A percentile compares a stretch with the other conserved stretches of the same genome.
phyloP scores from a whole-genome alignment of 2,888 invertebrate species.

The Tigriopus californicus region DNA sequence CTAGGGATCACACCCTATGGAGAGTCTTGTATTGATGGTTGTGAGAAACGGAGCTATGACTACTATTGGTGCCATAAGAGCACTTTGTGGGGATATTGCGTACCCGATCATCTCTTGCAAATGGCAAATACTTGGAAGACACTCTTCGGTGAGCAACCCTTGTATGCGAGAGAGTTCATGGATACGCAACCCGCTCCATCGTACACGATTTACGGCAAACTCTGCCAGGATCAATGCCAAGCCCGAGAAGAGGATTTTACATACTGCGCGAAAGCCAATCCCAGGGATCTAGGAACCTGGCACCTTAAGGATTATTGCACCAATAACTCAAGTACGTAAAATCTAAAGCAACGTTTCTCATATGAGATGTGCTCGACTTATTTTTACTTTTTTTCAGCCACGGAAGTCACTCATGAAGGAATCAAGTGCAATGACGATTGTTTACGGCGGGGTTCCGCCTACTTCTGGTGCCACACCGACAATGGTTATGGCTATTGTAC shows the following conservation, averaged over 20 bases:
- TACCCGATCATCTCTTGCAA: neutral
- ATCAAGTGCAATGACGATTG: neutral
- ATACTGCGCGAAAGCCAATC: neutral
- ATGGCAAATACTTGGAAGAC: no score
- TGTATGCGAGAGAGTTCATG: no score
- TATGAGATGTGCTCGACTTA: neutral
- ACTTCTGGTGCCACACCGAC: neutral
- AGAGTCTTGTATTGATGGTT: neutral
- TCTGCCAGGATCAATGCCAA: neutral
- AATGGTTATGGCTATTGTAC: neutral
- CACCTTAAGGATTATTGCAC: neutral
- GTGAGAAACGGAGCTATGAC: conserved; percentile 1
- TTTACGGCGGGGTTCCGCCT: neutral
- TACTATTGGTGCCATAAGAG: conserved; percentile 8
- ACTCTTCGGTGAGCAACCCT: no score
- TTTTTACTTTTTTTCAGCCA: no score
- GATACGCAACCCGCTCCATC: neutral
- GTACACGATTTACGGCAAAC: neutral
- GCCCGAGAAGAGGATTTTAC: neutral
- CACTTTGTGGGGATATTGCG: conserved; percentile 6
- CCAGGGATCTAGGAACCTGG: neutral
- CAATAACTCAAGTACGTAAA: neutral
- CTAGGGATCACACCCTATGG: neutral
- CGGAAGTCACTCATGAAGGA: neutral
- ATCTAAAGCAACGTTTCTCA: neutral